These are phyloP conservation scores for Coregonus clupeaformis DNA, from an alignment of 2,113 vertebrate species.

Conservation along the genomic window DNA sequence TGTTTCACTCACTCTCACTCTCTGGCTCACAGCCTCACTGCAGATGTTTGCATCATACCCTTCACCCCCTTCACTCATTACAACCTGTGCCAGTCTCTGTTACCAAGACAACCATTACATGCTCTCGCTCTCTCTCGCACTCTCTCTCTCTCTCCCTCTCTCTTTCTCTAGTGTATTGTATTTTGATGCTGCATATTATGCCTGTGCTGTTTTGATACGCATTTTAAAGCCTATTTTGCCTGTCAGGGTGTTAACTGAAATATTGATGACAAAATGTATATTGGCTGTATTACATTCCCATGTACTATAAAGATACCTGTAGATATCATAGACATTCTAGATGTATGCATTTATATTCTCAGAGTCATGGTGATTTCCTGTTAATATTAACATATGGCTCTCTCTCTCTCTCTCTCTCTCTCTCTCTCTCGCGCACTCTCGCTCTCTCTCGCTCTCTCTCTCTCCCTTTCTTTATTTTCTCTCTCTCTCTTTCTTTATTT, in stretches of 20 bases:
- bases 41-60: conserved; percentile 23
- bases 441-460: background rate
- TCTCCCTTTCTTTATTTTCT: conserved; percentile 2
- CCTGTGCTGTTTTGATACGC: no score
- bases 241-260: no score
- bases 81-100: conserved; percentile 3
- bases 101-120: conserved; percentile 5
- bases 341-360: background rate
- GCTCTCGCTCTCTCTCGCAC: background rate
- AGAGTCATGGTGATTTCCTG: background rate
- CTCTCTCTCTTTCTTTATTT: background rate
- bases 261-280: no score
- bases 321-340: no score
- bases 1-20: no score
- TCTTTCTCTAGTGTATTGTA: background rate
- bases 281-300: no score
- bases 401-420: conserved; percentile 1
- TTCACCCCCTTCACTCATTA: background rate
- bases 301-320: no score
- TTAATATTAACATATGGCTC: no score
- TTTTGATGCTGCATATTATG: background rate
- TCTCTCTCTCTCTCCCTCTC: background rate
- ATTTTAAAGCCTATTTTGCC: no score
- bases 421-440: background rate
- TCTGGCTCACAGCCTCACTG: background rate